phyloP scores from a whole-genome alignment of 2,888 invertebrate genomes.

The Macaria notata region DNA sequence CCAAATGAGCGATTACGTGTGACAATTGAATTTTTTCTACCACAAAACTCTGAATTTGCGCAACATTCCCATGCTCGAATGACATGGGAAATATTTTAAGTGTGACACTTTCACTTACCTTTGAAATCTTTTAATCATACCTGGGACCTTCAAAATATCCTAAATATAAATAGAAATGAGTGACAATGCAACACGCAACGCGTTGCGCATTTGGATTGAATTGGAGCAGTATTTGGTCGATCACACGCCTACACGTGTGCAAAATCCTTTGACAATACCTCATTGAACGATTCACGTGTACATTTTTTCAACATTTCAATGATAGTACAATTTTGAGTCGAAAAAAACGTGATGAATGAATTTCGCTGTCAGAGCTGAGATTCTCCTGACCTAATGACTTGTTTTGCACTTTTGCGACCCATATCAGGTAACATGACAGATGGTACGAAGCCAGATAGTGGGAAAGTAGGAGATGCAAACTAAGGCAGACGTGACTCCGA shows the following conservation, averaged over 20 bases:
- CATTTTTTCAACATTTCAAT: conserved; percentile 22
- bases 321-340: not conserved
- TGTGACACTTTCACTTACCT: conserved; percentile 47
- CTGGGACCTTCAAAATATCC: conserved; percentile 32
- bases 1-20: conserved; percentile 39
- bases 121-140: conserved; percentile 18
- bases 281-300: conserved; percentile 32
- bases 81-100: conserved; percentile 48
- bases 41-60: conserved; percentile 24
- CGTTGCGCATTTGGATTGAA: conserved; percentile 50
- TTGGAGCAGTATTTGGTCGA: conserved; percentile 37
- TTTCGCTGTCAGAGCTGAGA: conserved; percentile 43
- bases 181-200: conserved; percentile 46
- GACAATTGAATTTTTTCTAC: conserved; percentile 32
- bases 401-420: conserved; percentile 50
- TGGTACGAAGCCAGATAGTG: conserved; percentile 66
- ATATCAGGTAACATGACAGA: conserved; percentile 72
- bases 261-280: conserved; percentile 45
- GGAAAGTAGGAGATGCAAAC: conserved; percentile 73
- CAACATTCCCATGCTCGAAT: conserved; percentile 52
- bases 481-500: conserved; percentile 74
- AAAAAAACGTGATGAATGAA: conserved; percentile 35
- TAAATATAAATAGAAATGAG: conserved; percentile 44
- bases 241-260: conserved; percentile 75
- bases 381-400: conserved; percentile 65